Conservation (phyloP, 2,113 vertebrate genomes). For the Peromyscus maniculatus region DNA sequence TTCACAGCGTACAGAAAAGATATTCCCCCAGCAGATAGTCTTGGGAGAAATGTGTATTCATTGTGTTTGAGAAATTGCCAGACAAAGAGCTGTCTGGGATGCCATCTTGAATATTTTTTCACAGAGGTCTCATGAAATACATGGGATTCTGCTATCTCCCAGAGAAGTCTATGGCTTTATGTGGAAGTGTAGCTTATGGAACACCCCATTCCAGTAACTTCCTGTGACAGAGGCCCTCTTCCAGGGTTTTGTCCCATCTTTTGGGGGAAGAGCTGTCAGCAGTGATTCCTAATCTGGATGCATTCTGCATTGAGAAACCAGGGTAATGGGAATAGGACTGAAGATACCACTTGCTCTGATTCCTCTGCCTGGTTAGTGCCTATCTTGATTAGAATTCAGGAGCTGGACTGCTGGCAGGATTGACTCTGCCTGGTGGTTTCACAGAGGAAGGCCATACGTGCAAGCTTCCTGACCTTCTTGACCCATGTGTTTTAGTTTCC, state of each 20-base stretch:
- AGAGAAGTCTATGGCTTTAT: neutral
- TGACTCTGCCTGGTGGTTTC: neutral
- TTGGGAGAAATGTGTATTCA: neutral
- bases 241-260: neutral
- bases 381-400: neutral
- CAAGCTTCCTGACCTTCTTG: neutral
- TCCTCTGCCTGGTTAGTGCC: neutral
- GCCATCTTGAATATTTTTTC: neutral
- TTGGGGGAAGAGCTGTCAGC: neutral
- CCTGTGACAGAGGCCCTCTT: neutral
- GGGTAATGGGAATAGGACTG: neutral
- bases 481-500: constrained; percentile 91
- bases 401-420: neutral
- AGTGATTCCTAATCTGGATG: neutral
- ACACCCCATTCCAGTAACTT: neutral
- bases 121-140: neutral
- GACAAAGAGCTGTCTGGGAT: neutral
- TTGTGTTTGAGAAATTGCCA: neutral
- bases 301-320: neutral
- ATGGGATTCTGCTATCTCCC: neutral
- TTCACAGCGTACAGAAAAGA: too few species aligned
- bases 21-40: too few species aligned
- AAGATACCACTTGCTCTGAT: neutral
- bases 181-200: neutral
- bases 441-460: neutral